Conservation (phyloP, 2,797 vertebrate species). For the Xiphorhynchus erythropygius region DNA sequence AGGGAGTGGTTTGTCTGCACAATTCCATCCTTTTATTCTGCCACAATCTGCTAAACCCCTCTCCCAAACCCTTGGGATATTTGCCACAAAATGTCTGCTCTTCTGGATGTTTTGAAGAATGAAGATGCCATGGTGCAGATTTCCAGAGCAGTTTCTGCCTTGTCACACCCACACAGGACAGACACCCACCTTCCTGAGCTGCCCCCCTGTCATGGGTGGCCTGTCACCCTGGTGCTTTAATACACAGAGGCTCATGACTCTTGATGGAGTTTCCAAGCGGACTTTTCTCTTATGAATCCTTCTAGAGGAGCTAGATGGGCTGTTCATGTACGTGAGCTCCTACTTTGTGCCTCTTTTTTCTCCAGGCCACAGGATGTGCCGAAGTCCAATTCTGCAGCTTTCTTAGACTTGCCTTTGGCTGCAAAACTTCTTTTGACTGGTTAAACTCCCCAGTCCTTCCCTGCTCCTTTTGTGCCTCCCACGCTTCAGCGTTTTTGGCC, state of each 20-base stretch:
- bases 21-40: background rate
- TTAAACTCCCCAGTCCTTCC: background rate
- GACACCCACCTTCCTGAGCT: background rate
- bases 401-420: background rate
- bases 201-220: background rate
- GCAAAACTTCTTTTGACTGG: background rate
- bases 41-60: background rate
- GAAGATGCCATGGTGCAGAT: background rate
- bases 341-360: background rate
- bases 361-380: background rate
- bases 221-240: background rate
- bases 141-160: background rate
- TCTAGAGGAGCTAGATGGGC: background rate
- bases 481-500: background rate
- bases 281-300: background rate
- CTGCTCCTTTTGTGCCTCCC: background rate
- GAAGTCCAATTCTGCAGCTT: background rate
- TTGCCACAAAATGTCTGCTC: background rate
- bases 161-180: background rate
- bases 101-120: background rate
- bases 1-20: slow-evolving; percentile 18
- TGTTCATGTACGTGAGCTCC: background rate
- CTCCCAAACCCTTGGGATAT: background rate
- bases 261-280: background rate
- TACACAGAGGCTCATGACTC: background rate